Base-by-base conservation (phyloP, 1,140 invertebrate genomes). In the Lasioglossum baleicum region DNA sequence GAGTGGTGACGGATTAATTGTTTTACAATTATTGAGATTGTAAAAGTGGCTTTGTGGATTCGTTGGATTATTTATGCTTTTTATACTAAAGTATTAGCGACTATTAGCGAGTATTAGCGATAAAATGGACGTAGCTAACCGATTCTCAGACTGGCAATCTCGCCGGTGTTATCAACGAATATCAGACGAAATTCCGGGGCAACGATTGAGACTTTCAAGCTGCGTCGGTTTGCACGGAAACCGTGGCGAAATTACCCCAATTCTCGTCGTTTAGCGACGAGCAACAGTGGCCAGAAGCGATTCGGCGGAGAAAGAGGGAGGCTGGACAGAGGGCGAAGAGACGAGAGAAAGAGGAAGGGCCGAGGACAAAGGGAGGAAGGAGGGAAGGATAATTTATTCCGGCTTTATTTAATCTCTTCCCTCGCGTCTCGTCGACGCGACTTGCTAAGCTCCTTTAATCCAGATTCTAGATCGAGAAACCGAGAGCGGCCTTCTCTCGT, bases 371-470 rank as follows among this genome's bases (percentile, higher is more conserved):
- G 20, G 51, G 56, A 13, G 53, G 3, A 40, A 5, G 26, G 22
- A n/a, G 66, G 66, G 66, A 74, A 73, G 73, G 70, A 83, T 88
- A 83, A 88, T 87, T 88, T 88, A 90, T 90, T 90, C 86, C 64
- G 75, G 65, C 84, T 81, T 83, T 84, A 84, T 79, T 82, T 87
- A 84, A 82, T 82, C 82, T 87, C 85, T 80, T 82, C 69, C 78
- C 76, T 82, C 68, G 68, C 68, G 65, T 87, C 77, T 79, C 75
- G 79, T 26, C 68, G 71, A 67, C 44, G 75, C 66, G 79, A 58
- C 53, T 79, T 69, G 76, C 70, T 83, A 69, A 69, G 72, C 72
- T 76, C 40, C 71, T 82, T 85, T 86, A 86, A 86, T 86, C 84
- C 84, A 85, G 81, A 86, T 86, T 85, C 84, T 72, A 74, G 72